Base-by-base conservation (phyloP, 2,888 invertebrate genomes). In the Torymus aiolomorphi region DNA sequence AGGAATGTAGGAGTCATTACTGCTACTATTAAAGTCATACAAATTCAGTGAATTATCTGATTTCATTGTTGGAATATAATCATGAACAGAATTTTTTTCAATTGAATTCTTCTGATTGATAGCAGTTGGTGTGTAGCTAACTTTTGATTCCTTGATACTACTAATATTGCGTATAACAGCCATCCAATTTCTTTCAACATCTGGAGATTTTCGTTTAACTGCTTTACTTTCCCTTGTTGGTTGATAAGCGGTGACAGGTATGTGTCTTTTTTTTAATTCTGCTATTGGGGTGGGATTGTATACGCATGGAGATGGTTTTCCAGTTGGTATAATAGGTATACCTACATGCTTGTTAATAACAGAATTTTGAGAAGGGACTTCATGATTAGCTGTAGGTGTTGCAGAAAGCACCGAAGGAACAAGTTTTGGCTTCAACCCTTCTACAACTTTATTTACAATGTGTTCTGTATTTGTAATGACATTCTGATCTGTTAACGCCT, bases 261-360 rank as follows among this genome's bases (percentile, higher is more conserved):
- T 89, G 74, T 91, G 91, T 14, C 90, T 87, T 75, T 91, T 91
- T 80, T 89, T 90, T 51, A 94, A 88, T 88, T 94, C 93, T 0
- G 93, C 90, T 86, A 94, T 94, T 0, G 94, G 94, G 2, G 94
- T 94, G 31, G 94, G 94, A 87, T 93, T 94, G 85, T 94, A 94
- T 24, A 89, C 88, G 62, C 88, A 89, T 11, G 87, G 81, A 3
- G 85, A 83, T 2, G 87, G 82, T 59, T 86, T 88, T 0, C 84
- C 83, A 16, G 87, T 85, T 18, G 87, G 80, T n/a, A 89, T 83
- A 24, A 63, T 67, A 11, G 90, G 88, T 20, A 88, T 86, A 11
- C 85, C 82, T 4, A 66, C 84, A 83, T 74, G 86, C 84, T 3
- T 86, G 85, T 18, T 76, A 5, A 82, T 3, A 20, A 24, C 10